Evolutionary conservation across 2,888 invertebrate genomes (phyloP).

Genomic region (Thecocarcelia acutangulata): DNA sequence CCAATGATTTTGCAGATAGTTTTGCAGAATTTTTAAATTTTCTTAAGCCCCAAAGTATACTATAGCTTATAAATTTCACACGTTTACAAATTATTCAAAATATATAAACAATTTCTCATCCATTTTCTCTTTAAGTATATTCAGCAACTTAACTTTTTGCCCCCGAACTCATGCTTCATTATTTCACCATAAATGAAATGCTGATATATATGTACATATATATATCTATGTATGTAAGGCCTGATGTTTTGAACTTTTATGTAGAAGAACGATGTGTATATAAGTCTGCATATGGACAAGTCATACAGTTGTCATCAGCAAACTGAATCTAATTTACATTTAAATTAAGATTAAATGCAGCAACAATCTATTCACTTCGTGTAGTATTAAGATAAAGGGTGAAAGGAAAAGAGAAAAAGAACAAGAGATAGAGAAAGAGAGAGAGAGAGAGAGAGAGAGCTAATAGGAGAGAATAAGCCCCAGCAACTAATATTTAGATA

Average conservation of each 20-base stretch:
- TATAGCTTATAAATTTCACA: too few species aligned
- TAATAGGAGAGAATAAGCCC: not conserved
- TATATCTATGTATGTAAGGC: not conserved
- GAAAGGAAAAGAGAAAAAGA: not conserved
- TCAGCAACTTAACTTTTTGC: too few species aligned
- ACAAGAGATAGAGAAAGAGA: not conserved
- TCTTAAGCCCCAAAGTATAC: too few species aligned
- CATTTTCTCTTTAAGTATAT: too few species aligned
- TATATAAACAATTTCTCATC: too few species aligned
- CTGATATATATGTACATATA: not conserved
- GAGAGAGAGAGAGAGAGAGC: not conserved
- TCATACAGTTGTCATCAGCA: conserved; percentile 62
- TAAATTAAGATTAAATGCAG: conserved; percentile 71
- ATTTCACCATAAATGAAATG: too few species aligned
- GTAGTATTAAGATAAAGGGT: not conserved
- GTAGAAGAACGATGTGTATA: not conserved
- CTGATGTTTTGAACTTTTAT: not conserved
- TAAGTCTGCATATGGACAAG: conserved; percentile 31
- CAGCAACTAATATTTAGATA: not conserved
- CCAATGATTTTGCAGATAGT: too few species aligned
- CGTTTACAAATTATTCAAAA: too few species aligned
- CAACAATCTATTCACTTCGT: not conserved
- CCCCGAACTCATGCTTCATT: too few species aligned
- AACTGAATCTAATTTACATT: conserved; percentile 72
- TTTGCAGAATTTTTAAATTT: too few species aligned